Percentiles rank a stretch among this genome's conserved stretches.
phyloP scores from a whole-genome alignment of 2,888 invertebrate genomes.

The Amaurobius ferox region DNA sequence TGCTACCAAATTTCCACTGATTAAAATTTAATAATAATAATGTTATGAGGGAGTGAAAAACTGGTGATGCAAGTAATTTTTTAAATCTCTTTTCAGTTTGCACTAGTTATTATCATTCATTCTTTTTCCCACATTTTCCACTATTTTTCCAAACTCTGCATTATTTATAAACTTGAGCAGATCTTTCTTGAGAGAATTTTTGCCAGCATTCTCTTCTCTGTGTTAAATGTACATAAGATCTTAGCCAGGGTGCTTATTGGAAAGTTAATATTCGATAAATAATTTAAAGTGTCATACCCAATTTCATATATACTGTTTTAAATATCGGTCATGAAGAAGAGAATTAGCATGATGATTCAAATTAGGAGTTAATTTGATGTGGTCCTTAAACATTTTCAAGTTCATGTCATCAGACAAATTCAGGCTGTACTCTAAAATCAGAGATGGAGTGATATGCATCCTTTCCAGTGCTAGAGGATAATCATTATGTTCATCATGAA shows the following conservation, averaged over 20 bases:
- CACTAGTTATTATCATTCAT: background rate
- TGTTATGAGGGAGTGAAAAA: too few species aligned
- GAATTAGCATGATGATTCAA: constrained; percentile 73
- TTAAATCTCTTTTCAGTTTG: too few species aligned
- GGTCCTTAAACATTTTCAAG: background rate
- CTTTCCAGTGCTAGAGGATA: too few species aligned
- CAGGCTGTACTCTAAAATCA: too few species aligned
- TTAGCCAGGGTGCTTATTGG: constrained; percentile 4
- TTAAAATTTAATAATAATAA: too few species aligned
- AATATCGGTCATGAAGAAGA: constrained; percentile 76
- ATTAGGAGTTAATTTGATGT: constrained; percentile 7
- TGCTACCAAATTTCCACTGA: too few species aligned
- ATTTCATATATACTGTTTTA: constrained; percentile 75
- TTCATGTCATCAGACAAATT: background rate
- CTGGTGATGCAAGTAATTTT: too few species aligned
- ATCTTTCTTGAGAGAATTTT: constrained; percentile 7
- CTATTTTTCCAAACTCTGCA: constrained; percentile 21
- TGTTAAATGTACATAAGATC: constrained; percentile 15
- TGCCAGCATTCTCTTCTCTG: background rate
- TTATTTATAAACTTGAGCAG: constrained; percentile 21
- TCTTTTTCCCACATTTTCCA: constrained; percentile 20
- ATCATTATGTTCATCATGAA: too few species aligned
- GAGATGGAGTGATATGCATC: too few species aligned
- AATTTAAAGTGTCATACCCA: constrained; percentile 69
- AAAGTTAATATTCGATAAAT: too few species aligned